Evolutionary conservation across 2,888 invertebrate genomes (phyloP), one percentile per base, ranked within the genome.

Genomic region (Gymnoscelis rufifasciata): DNA sequence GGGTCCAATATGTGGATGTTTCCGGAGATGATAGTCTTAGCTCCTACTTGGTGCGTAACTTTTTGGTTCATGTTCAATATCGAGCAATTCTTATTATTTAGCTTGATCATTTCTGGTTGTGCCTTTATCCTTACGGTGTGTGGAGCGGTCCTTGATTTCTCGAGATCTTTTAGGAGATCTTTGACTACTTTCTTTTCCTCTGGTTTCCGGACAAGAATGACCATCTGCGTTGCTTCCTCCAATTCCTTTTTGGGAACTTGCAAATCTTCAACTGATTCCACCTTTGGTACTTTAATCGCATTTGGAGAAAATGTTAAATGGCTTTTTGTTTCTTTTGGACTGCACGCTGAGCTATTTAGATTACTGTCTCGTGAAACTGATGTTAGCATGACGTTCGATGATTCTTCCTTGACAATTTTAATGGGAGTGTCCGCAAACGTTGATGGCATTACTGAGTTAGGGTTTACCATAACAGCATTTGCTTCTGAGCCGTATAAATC

Each of bases 361-460:
- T 78, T 74, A 45, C 63, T 76, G 45, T 71, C 77, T 19, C 74
- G 73, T 5, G 75, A 76, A 12, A 76, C 77, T 15, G 88, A 89
- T 5, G 88, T 84, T n/a, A 89, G 69, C 54, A 89, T 64, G 51
- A 89, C 58, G 62, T 88, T 83, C 1, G 88, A 87, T 3, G 88
- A 79, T 57, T 87, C 88, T 62, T 89, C 88, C 62, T 89, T 88
- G 3, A 87, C 84, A 51, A 66, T 78, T 62, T 88, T 88, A 7
- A 82, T 72, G 15, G 88, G 89, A 3, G 88, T 88, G 56, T 89
- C 89, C 13, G 88, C 86, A 48, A 92, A 91, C 55, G 93, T 91
- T 28, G 93, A 89, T 1, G 97, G 96, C 93, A 96, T 94, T 31
- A 96, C 96, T 15, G 94, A 95, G 68, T 95, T 96, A 3, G 97